Conservation (phyloP, 2,113 vertebrate genomes). For the Mungos mungo region DNA sequence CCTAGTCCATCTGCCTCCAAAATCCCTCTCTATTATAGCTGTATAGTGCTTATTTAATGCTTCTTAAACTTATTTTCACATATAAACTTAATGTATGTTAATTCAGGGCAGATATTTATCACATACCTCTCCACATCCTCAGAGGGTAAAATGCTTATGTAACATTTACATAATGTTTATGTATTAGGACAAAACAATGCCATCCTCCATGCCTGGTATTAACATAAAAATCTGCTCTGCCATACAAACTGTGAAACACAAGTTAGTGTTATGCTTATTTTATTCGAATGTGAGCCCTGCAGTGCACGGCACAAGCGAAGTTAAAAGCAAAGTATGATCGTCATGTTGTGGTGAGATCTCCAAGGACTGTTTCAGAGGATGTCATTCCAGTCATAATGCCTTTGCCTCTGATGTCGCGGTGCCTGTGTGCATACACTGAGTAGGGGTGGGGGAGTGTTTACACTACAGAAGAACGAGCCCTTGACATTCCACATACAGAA, state of each 20-base stretch:
- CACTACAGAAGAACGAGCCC: accelerated
- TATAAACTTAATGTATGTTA: neutral
- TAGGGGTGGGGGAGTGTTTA: neutral
- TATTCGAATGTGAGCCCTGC: neutral
- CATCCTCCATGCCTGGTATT: neutral
- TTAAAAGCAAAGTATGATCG: neutral
- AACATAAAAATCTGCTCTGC: neutral
- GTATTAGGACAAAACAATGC: neutral
- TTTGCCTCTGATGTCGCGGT: accelerated
- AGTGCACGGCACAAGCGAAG: neutral
- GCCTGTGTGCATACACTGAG: accelerated
- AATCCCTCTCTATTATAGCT: neutral
- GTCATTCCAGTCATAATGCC: neutral
- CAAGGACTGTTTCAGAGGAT: neutral
- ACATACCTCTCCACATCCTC: neutral
- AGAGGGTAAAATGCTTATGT: neutral
- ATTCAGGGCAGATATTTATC: neutral
- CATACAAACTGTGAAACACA: neutral
- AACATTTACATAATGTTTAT: neutral
- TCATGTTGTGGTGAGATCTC: neutral
- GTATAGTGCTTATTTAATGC: neutral
- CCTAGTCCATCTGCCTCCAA: neutral
- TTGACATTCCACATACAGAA: neutral
- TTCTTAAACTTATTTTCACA: neutral
- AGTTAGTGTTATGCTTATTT: neutral